A percentile compares a stretch with the other conserved stretches of the same genome.
phyloP scores from a whole-genome alignment of 2,797 vertebrate species.

The Diglossa cyanea region DNA sequence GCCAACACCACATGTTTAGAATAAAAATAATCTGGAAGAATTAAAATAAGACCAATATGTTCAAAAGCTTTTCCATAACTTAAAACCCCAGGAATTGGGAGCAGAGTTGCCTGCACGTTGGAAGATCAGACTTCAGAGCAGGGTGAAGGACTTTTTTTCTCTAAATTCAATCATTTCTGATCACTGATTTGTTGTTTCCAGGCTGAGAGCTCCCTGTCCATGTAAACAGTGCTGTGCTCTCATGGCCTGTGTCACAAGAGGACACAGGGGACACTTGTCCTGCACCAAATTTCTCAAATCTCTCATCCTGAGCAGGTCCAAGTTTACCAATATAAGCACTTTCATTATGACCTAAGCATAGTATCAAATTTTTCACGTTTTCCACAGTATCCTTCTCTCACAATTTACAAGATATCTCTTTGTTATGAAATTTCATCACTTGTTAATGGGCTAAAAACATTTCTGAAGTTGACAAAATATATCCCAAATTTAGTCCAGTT shows the following conservation, averaged over 20 bases:
- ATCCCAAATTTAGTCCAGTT: not conserved
- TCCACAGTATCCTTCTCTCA: not conserved
- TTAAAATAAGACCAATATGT: rapidly evolving
- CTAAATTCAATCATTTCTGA: not conserved
- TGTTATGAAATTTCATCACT: not conserved
- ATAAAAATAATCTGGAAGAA: not conserved
- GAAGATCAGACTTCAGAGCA: not conserved
- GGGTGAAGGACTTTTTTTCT: not conserved
- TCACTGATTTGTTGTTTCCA: rapidly evolving
- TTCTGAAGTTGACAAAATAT: not conserved
- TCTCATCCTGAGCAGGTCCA: not conserved
- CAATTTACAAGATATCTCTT: not conserved
- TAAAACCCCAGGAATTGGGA: not conserved
- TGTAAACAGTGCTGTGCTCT: rapidly evolving
- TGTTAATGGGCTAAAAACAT: not conserved
- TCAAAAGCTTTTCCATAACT: not conserved
- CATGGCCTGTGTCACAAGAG: not conserved
- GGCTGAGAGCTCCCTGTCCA: not conserved
- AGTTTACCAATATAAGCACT: rapidly evolving
- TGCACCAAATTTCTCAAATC: not conserved
- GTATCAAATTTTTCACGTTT: not conserved
- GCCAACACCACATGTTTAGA: not conserved
- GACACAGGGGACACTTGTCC: not conserved
- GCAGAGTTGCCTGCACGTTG: not conserved
- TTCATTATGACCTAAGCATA: not conserved